These are phyloP conservation scores for Scolopax rusticola DNA, from an alignment of 2,797 vertebrate genomes.

Conservation along the genomic window DNA sequence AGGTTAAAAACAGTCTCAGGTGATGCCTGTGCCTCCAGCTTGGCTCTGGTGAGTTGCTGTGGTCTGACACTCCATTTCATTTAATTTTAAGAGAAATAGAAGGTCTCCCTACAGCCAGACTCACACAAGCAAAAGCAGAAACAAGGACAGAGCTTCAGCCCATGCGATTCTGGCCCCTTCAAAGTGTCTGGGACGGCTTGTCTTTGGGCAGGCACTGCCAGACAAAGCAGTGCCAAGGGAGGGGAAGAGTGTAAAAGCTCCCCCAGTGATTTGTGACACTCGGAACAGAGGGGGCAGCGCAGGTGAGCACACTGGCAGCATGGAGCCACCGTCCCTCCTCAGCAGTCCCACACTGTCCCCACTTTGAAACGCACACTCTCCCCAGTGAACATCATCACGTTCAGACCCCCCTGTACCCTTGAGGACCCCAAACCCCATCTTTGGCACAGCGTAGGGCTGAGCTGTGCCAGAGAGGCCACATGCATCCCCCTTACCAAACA, in stretches of 20 bases:
- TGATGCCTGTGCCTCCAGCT: background rate
- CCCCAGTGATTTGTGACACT: accelerated
- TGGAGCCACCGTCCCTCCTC: accelerated
- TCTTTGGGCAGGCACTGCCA: background rate
- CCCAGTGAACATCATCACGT: accelerated
- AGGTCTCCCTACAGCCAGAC: background rate
- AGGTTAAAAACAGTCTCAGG: background rate
- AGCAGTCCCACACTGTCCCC: background rate
- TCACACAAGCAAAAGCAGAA: background rate
- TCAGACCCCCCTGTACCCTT: background rate
- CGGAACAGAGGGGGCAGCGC: accelerated
- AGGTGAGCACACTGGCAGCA: background rate
- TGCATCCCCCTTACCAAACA: constrained; percentile 75
- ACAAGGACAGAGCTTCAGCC: background rate
- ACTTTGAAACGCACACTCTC: background rate
- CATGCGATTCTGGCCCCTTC: accelerated
- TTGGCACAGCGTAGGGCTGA: background rate
- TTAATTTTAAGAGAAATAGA: background rate
- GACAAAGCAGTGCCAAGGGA: background rate
- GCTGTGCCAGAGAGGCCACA: too few relatives aligned
- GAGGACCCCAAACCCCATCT: background rate
- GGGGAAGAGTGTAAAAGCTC: too few relatives aligned
- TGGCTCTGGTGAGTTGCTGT: background rate
- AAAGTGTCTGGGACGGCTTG: background rate
- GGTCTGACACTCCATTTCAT: background rate